phyloP scores from a whole-genome alignment of 1,140 invertebrate genomes.

The Anastatus disparis region DNA sequence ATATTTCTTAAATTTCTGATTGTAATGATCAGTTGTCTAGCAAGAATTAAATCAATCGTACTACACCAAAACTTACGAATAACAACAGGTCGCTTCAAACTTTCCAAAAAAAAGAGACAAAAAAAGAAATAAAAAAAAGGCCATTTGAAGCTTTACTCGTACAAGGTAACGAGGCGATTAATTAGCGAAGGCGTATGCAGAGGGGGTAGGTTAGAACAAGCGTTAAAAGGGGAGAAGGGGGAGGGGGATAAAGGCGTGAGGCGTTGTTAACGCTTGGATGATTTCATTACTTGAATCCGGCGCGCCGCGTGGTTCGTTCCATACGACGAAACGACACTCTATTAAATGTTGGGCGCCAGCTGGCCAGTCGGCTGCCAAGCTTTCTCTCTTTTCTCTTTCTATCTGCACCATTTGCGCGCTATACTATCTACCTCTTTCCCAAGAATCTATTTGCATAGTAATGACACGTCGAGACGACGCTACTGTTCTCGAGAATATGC shows the following conservation, averaged over 20 bases:
- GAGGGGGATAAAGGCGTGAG: too few relatives aligned
- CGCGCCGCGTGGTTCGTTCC: constrained; percentile 35
- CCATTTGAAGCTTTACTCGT: not conserved
- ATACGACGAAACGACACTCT: constrained; percentile 60
- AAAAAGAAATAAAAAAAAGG: not conserved
- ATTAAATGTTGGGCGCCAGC: constrained; percentile 63
- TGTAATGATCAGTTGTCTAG: too few relatives aligned
- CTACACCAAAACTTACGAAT: too few relatives aligned
- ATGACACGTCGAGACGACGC: constrained; percentile 46
- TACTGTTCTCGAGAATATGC: too few relatives aligned
- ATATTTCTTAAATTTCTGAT: too few relatives aligned
- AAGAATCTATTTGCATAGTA: constrained; percentile 66
- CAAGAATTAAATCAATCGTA: too few relatives aligned
- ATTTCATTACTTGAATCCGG: constrained; percentile 63
- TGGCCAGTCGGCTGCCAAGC: constrained; percentile 49
- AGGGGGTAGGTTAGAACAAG: constrained; percentile 53
- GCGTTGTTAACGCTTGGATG: constrained; percentile 61
- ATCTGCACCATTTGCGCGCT: constrained; percentile 59
- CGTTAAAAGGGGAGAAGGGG: constrained; percentile 43
- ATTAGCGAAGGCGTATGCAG: constrained; percentile 36
- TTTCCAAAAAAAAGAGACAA: too few relatives aligned
- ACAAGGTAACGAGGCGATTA: constrained; percentile 9
- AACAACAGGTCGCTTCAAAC: too few relatives aligned
- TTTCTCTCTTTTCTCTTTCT: too few relatives aligned
- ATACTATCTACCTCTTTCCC: too few relatives aligned